phyloP scores from a whole-genome alignment of 2,888 invertebrate genomes.

The Stictocephala bisonia region DNA sequence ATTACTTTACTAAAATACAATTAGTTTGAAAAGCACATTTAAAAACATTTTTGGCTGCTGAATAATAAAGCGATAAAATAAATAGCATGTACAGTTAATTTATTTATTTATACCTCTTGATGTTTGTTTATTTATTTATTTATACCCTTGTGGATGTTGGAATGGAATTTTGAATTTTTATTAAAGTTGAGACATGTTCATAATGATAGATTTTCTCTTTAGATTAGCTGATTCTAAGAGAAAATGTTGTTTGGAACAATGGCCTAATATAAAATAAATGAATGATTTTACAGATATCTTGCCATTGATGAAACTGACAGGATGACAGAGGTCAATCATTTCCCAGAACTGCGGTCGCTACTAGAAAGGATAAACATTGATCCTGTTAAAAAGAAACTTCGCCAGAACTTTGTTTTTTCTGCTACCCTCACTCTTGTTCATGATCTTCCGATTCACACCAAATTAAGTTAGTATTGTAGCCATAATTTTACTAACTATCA shows the following conservation, averaged over 20 bases:
- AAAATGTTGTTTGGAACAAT: background rate
- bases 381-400: constrained; percentile 66
- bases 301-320: constrained; percentile 99
- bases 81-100: too few relatives aligned
- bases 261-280: too few relatives aligned
- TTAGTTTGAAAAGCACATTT: too few relatives aligned
- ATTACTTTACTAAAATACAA: too few relatives aligned
- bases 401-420: constrained; percentile 97
- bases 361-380: constrained; percentile 83
- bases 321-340: constrained; percentile 97
- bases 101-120: too few relatives aligned
- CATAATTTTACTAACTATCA: too few relatives aligned
- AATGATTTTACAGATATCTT: constrained; percentile 76
- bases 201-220: background rate
- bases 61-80: too few relatives aligned
- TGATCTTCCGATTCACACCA: constrained; percentile 79
- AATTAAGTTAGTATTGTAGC: constrained; percentile 53
- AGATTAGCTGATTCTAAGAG: background rate
- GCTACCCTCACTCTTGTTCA: constrained; percentile 95
- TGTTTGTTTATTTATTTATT: too few relatives aligned
- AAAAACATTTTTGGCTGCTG: too few relatives aligned
- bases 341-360: constrained; percentile 87
- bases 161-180: too few relatives aligned
- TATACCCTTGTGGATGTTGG: too few relatives aligned
- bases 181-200: too few relatives aligned